A percentile compares a stretch with the other conserved stretches of the same genome.
Conservation (phyloP, 2,888 invertebrate species). For the Drosophila rubida region DNA sequence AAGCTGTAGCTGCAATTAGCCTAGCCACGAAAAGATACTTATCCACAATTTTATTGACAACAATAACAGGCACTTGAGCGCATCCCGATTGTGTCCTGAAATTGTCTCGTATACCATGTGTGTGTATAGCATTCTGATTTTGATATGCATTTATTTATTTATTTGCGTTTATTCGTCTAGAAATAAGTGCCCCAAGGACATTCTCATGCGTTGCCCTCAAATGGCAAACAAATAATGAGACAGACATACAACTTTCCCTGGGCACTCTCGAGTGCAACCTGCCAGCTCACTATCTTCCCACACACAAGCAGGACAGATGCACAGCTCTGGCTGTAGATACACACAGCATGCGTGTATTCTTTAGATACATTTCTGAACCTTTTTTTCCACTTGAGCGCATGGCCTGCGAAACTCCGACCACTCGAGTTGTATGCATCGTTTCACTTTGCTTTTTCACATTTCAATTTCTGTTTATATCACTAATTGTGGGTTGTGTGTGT, state of each 20-base stretch:
- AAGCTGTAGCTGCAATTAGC: conserved; percentile 59
- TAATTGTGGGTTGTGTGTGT: conserved; percentile 35
- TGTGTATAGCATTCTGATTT: conserved; percentile 41
- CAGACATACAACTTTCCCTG: conserved; percentile 39
- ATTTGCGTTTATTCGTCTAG: conserved; percentile 66
- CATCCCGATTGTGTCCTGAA: conserved; percentile 26
- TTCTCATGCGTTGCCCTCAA: conserved; percentile 57
- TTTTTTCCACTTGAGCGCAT: conserved; percentile 77
- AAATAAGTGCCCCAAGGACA: conserved; percentile 68
- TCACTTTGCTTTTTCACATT: conserved; percentile 3
- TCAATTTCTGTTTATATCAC: conserved; percentile 1
- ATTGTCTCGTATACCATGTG: conserved; percentile 42
- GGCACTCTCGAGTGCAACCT: conserved; percentile 59
- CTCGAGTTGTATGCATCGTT: conserved; percentile 41
- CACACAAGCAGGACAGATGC: conserved; percentile 6
- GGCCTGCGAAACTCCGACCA: conserved; percentile 67
- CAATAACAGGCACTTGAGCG: conserved; percentile 46
- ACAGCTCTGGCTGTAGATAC: conserved; percentile 21
- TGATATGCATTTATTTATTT: conserved; percentile 69
- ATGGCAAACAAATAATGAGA: conserved; percentile 76
- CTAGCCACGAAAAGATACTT: conserved; percentile 64
- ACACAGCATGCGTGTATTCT: conserved; percentile 41
- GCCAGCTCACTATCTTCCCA: conserved; percentile 39
- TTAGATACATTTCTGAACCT: conserved; percentile 66
- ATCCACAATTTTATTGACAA: conserved; percentile 55